These are phyloP conservation scores for Elegia similella DNA, from an alignment of 2,888 invertebrate genomes.

Conservation along the genomic window DNA sequence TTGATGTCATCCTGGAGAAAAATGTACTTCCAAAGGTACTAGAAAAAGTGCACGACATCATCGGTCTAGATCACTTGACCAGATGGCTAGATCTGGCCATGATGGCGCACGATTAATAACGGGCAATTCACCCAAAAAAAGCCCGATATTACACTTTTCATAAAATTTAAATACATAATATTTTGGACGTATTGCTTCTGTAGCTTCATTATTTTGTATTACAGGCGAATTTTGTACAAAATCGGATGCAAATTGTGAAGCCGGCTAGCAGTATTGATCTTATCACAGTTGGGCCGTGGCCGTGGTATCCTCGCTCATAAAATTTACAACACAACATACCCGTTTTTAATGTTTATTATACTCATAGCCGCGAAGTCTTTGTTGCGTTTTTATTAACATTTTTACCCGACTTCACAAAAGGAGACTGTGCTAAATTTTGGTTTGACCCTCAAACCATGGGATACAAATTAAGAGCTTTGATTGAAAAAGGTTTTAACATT, in stretches of 20 bases:
- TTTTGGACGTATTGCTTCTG: background rate
- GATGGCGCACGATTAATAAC: no score
- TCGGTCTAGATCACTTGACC: no score
- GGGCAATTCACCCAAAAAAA: no score
- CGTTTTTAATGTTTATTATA: conserved; percentile 21
- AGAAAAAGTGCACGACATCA: no score
- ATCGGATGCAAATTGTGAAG: conserved; percentile 23
- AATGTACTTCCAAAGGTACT: no score
- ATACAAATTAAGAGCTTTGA: no score
- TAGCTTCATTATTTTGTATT: background rate
- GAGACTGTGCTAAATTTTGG: background rate
- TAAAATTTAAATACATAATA: no score
- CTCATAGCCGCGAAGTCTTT: conserved; percentile 11
- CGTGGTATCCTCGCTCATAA: conserved; percentile 34
- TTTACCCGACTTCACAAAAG: background rate
- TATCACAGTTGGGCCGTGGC: conserved; percentile 26
- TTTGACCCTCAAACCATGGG: no score
- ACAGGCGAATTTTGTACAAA: conserved; percentile 17
- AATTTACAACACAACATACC: conserved; percentile 35
- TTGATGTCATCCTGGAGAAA: no score
- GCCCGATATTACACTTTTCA: no score
- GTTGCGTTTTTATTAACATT: conserved; percentile 13
- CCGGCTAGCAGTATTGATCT: conserved; percentile 40
- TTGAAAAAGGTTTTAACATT: no score
- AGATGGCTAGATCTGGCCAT: no score